Evolutionary conservation across 2,888 invertebrate species (phyloP).

Genomic region (Pantelozetes paolii): DNA sequence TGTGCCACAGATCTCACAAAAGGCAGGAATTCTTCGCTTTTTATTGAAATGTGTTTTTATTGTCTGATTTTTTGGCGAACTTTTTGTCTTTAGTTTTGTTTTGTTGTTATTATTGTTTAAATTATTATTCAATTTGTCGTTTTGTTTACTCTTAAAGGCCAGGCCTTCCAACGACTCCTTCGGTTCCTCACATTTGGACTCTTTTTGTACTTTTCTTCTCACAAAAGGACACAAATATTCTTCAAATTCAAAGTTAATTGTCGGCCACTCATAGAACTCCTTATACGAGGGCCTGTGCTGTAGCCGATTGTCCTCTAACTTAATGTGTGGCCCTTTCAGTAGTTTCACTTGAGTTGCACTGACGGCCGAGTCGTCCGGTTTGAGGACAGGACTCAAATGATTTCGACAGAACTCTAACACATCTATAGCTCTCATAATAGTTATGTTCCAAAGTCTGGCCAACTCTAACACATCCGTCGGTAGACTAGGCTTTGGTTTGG

Average conservation of each 20-base stretch:
- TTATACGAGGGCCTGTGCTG: slow-evolving; percentile 32
- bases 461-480: slow-evolving; percentile 35
- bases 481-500: slow-evolving; percentile 5
- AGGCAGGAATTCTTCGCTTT: slow-evolving; percentile 29
- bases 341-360: background rate
- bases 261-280: slow-evolving; percentile 38
- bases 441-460: slow-evolving; percentile 27
- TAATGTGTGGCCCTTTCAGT: slow-evolving; percentile 33
- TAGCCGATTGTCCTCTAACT: slow-evolving; percentile 28
- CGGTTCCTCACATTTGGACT: too few species aligned
- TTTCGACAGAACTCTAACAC: slow-evolving; percentile 25
- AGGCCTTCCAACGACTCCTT: slow-evolving; percentile 24
- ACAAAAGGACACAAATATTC: slow-evolving; percentile 34
- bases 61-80: background rate
- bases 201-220: slow-evolving; percentile 28
- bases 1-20: slow-evolving; percentile 40
- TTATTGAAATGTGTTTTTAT: slow-evolving; percentile 4
- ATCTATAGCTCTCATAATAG: background rate
- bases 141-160: background rate
- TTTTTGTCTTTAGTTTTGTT: too few species aligned
- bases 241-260: slow-evolving; percentile 35
- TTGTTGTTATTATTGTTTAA: slow-evolving; percentile 15
- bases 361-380: background rate
- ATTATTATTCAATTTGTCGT: slow-evolving; percentile 25
- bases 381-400: background rate